phyloP scores from a whole-genome alignment of 1,140 invertebrate species.

The Sitophilus oryzae region DNA sequence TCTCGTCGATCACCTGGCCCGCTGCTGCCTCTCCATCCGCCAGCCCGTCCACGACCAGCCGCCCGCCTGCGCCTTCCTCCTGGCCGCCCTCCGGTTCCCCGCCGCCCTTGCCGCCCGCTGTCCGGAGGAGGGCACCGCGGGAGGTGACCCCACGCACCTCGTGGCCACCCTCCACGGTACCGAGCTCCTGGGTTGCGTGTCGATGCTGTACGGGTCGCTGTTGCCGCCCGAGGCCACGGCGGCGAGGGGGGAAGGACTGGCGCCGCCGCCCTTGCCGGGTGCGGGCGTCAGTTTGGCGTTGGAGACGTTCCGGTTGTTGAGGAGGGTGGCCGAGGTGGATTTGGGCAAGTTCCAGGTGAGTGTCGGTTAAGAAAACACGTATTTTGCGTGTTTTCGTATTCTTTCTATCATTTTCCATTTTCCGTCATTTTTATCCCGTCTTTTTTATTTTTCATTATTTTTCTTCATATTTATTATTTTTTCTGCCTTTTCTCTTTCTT shows the following conservation, averaged over 20 bases:
- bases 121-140: constrained; percentile 42
- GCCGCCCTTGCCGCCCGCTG: constrained; percentile 48
- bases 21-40: constrained; percentile 57
- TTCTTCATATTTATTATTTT: no score
- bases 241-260: constrained; percentile 48
- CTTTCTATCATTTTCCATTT: no score
- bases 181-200: constrained; percentile 69
- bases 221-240: constrained; percentile 64
- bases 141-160: constrained; percentile 41
- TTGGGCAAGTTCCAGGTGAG: constrained; percentile 73
- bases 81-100: constrained; percentile 52
- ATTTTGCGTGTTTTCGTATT: no score
- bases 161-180: constrained; percentile 54
- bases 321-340: constrained; percentile 68
- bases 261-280: constrained; percentile 35
- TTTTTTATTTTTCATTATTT: no score
- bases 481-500: no score
- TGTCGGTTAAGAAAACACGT: no score
- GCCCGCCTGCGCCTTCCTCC: constrained; percentile 40
- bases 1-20: constrained; percentile 59
- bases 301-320: constrained; percentile 63
- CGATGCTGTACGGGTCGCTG: constrained; percentile 68
- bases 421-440: no score
- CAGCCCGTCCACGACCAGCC: constrained; percentile 56
- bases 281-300: constrained; percentile 50